Conservation (phyloP, 1,140 invertebrate species). For the Battus philenor region DNA sequence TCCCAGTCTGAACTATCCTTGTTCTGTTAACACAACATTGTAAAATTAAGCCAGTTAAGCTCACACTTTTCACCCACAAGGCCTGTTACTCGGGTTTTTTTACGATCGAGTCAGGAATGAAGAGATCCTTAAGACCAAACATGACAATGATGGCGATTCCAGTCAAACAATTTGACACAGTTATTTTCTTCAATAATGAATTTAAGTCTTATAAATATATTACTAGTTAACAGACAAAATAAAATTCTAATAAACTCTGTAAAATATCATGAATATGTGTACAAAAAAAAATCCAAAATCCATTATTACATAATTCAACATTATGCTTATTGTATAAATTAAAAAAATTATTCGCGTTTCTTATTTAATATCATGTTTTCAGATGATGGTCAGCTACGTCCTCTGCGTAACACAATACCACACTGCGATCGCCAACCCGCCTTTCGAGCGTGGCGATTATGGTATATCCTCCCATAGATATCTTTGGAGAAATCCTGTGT, state of each 20-base stretch:
- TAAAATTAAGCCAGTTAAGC: no score
- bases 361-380: background rate
- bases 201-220: background rate
- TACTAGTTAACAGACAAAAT: no score
- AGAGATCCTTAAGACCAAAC: background rate
- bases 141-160: background rate
- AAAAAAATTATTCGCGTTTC: background rate
- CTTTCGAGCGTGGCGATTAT: no score
- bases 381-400: no score
- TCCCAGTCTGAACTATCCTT: conserved; percentile 56
- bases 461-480: no score
- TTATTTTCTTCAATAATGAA: background rate
- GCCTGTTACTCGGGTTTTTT: no score
- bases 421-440: no score
- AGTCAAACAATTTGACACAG: background rate
- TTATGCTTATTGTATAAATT: background rate
- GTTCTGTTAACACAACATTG: conserved; percentile 32
- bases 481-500: no score
- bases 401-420: no score
- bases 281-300: background rate
- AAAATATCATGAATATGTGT: background rate
- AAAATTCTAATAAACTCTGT: no score
- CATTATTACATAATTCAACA: background rate
- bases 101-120: background rate
- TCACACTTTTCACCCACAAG: no score